phyloP scores from a whole-genome alignment of 2,797 vertebrate genomes.

The Gastrophryne carolinensis region DNA sequence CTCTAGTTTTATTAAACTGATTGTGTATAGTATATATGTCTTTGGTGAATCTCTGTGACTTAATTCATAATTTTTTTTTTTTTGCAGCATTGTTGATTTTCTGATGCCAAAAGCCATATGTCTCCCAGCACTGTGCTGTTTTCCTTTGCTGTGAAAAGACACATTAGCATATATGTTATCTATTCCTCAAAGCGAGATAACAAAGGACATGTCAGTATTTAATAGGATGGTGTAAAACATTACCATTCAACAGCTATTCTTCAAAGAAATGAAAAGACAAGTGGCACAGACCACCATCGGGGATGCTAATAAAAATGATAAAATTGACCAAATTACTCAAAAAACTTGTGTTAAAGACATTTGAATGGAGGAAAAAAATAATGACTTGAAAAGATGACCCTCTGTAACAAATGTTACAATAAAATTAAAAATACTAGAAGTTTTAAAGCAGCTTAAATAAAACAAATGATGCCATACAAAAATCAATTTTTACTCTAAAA shows the following conservation, averaged over 20 bases:
- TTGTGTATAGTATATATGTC: neutral
- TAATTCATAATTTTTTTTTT: slow-evolving; percentile 11
- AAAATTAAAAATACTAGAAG: slow-evolving; percentile 6
- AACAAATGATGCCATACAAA: slow-evolving; percentile 10
- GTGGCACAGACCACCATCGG: neutral
- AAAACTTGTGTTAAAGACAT: neutral
- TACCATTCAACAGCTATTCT: slow-evolving; percentile 15
- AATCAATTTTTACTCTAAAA: neutral
- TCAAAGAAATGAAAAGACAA: neutral
- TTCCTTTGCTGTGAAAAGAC: neutral
- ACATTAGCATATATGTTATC: slow-evolving; percentile 33
- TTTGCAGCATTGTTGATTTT: slow-evolving; percentile 18
- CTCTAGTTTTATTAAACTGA: neutral
- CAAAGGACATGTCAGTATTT: slow-evolving; percentile 33
- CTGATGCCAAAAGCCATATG: slow-evolving; percentile 11
- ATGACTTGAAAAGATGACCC: neutral
- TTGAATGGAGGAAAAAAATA: slow-evolving; percentile 1
- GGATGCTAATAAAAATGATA: slow-evolving; percentile 24
- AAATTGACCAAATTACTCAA: slow-evolving; percentile 14
- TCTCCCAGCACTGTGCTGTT: slow-evolving; percentile 3
- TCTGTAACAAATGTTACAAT: slow-evolving; percentile 4
- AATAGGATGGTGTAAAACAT: slow-evolving; percentile 22
- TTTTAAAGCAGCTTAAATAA: neutral
- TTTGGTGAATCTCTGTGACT: neutral
- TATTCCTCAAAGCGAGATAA: slow-evolving; percentile 28